A percentile compares a stretch with the other conserved stretches of the same genome.
Evolutionary conservation across 2,797 vertebrate genomes (phyloP).

Genomic region (Adrianichthys oophorus): DNA sequence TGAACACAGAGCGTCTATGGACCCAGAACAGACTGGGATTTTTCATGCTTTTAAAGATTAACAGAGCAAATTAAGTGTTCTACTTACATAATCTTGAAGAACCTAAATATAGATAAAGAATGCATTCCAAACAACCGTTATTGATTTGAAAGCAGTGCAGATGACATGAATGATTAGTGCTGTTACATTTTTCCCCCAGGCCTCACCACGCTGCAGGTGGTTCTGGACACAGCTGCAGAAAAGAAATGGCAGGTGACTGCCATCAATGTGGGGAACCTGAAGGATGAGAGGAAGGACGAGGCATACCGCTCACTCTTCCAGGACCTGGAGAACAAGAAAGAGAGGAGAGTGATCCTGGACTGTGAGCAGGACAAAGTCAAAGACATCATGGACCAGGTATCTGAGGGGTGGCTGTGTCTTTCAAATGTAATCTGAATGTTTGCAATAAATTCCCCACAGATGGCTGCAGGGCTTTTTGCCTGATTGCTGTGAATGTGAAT

Average conservation of each 20-base stretch:
- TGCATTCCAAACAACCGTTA: no score
- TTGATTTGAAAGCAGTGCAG: neutral
- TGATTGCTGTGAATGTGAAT: neutral
- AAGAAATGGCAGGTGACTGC: constrained; percentile 99
- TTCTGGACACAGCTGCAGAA: constrained; percentile 95
- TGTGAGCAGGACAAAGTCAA: constrained; percentile 99
- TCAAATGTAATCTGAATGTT: neutral
- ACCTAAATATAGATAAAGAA: no score
- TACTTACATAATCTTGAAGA: no score
- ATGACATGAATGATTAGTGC: neutral
- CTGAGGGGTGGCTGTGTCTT: neutral
- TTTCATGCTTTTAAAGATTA: no score
- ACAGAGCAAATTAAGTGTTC: no score
- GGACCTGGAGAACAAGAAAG: constrained; percentile 97
- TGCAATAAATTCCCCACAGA: neutral
- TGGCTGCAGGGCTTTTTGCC: neutral
- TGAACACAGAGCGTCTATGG: no score
- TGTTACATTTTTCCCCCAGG: constrained; percentile 71
- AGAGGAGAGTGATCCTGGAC: constrained; percentile 95
- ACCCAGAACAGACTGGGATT: no score
- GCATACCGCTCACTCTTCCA: constrained; percentile 97
- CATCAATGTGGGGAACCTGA: constrained; percentile 99
- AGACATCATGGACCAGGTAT: constrained; percentile 98
- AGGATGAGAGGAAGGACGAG: constrained; percentile 98
- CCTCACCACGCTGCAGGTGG: constrained; percentile 93